These are phyloP conservation scores for Oxystoma pomonae DNA, from an alignment of 2,888 invertebrate genomes.

Conservation along the genomic window DNA sequence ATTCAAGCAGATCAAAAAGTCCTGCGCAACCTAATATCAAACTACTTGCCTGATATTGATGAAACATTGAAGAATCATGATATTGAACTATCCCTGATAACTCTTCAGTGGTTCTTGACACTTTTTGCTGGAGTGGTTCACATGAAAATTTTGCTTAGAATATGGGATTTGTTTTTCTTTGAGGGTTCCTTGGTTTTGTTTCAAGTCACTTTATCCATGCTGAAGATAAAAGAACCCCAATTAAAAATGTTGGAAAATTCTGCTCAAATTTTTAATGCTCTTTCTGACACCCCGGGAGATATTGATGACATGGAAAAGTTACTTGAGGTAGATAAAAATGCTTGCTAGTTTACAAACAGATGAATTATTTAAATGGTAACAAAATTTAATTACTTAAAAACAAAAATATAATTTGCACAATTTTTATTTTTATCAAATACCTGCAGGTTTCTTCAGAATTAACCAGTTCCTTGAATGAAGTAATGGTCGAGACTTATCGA, in stretches of 20 bases:
- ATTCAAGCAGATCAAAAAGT: slow-evolving; percentile 96
- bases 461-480: slow-evolving; percentile 78
- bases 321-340: too few relatives aligned
- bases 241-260: slow-evolving; percentile 87
- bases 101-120: slow-evolving; percentile 96
- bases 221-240: slow-evolving; percentile 82
- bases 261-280: slow-evolving; percentile 95
- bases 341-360: too few relatives aligned
- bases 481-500: slow-evolving; percentile 83
- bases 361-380: too few relatives aligned
- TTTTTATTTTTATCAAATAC: slow-evolving; percentile 8
- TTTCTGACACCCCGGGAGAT: slow-evolving; percentile 93
- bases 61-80: slow-evolving; percentile 90
- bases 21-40: slow-evolving; percentile 84
- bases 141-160: slow-evolving; percentile 85
- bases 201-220: slow-evolving; percentile 90
- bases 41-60: slow-evolving; percentile 86
- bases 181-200: slow-evolving; percentile 94
- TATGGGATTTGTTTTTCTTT: slow-evolving; percentile 97
- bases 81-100: slow-evolving; percentile 91
- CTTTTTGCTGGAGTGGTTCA: slow-evolving; percentile 95
- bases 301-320: slow-evolving; percentile 88
- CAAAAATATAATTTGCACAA: too few relatives aligned
- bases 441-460: slow-evolving; percentile 64
- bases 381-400: too few relatives aligned